Evolutionary conservation across 2,113 vertebrate genomes (phyloP).

Genomic region (Acanthochromis polyacanthus): DNA sequence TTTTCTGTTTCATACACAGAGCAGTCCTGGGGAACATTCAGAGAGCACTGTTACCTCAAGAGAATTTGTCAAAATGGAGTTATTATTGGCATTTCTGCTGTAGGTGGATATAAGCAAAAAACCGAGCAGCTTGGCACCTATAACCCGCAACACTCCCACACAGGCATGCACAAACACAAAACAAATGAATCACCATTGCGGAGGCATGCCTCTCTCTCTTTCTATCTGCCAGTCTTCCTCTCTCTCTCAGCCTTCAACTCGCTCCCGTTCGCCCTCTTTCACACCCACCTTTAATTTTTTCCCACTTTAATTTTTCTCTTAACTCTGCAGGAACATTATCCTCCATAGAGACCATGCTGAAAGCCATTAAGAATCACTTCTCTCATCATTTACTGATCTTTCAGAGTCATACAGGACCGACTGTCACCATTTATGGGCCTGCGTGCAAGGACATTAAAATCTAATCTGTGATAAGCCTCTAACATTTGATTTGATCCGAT

Average conservation of each 20-base stretch:
- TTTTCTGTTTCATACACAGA: slow-evolving; percentile 83
- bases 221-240: slow-evolving; percentile 51
- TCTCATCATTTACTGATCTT: slow-evolving; percentile 25
- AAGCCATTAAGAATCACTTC: slow-evolving; percentile 30
- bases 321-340: slow-evolving; percentile 39
- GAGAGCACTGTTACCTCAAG: slow-evolving; percentile 71
- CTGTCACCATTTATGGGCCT: slow-evolving; percentile 1
- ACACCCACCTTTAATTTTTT: slow-evolving; percentile 55
- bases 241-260: slow-evolving; percentile 47
- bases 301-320: slow-evolving; percentile 45
- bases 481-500: not conserved
- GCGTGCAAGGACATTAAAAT: not conserved
- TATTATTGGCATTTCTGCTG: slow-evolving; percentile 79
- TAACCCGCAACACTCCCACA: slow-evolving; percentile 79
- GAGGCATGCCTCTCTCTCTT: slow-evolving; percentile 68
- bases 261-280: slow-evolving; percentile 48
- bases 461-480: not conserved
- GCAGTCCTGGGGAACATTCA: slow-evolving; percentile 78
- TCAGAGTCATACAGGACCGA: not conserved
- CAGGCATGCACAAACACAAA: slow-evolving; percentile 78
- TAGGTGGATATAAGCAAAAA: slow-evolving; percentile 79
- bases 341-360: slow-evolving; percentile 11
- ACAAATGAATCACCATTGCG: slow-evolving; percentile 81
- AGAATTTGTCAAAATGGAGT: slow-evolving; percentile 76
- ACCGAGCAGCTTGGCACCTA: slow-evolving; percentile 78